Base-by-base conservation (phyloP, 2,888 invertebrate species). In the Falcaria lacertinaria region DNA sequence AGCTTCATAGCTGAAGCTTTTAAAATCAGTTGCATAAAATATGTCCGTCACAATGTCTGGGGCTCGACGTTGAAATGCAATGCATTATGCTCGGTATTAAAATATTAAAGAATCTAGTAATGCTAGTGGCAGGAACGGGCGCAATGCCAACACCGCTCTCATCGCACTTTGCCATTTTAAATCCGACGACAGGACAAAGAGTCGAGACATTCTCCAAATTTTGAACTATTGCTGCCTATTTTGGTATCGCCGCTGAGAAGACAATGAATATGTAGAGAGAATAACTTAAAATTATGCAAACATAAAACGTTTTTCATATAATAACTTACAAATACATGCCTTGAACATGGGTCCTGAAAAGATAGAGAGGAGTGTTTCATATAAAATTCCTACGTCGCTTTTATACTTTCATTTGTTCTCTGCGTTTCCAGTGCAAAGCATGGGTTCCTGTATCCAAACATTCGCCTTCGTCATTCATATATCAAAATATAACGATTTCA, bases 31-130 rank as follows among this genome's bases (percentile, higher is more conserved):
- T 40, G 69, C 64, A 72, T 76, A 74, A 69, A 71, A 69, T 57
- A 60, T 52, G 48, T 54, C 63, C 69, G 71, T 72, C 70, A 70
- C 63, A 57, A 58, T 64, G 66, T 71, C 69, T 64, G 48, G 54
- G 50, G 48, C 47, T 52, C 44, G 57, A 54, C 68, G 64, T 54
- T 68, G 67, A 73, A 72, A 71, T 69, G 72, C 66, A 45, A 74
- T 79, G 78, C 73, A 80, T 78, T 68, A 79, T 80, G 72, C 77
- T 75, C 60, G 63, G 72, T 75, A 79, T 81, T 80, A 80, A 80
- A 78, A 76, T 81, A 79, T 81, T 79, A 79, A 79, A 79, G 74
- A 73, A 77, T 74, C 60, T 64, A 64, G 69, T 70, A 72, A 72
- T 70, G 65, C 70, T 55, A 47, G 65, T 45, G 57, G 64, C 55